Evolutionary conservation across 2,797 vertebrate species (phyloP).

Genomic region (Lerista edwardsae): DNA sequence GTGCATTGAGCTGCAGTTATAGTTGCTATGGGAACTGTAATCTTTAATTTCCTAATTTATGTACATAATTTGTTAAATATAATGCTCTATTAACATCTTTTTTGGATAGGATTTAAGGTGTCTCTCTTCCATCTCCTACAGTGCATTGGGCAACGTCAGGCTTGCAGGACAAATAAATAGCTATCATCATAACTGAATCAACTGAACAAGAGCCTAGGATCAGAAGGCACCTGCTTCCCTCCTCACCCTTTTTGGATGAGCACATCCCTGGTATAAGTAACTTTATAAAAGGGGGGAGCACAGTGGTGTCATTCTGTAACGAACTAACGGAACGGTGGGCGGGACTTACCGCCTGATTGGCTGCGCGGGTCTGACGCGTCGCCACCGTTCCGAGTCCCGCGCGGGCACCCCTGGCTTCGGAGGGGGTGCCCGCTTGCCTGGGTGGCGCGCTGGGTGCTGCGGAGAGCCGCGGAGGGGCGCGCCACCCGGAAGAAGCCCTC

Average conservation of each 20-base stretch:
- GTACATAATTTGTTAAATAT: conserved; percentile 37
- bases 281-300: background rate
- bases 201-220: background rate
- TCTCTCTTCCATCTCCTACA: conserved; percentile 3
- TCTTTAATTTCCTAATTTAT: conserved; percentile 47
- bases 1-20: conserved; percentile 28
- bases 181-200: background rate
- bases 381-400: no score
- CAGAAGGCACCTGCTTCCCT: background rate
- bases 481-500: no score
- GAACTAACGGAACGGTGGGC: no score
- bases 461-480: no score
- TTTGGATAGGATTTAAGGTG: conserved; percentile 4
- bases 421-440: no score
- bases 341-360: no score
- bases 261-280: background rate
- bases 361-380: no score
- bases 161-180: conserved; percentile 6
- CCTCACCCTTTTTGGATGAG: background rate
- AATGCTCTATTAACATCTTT: conserved; percentile 44
- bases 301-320: no score
- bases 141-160: background rate
- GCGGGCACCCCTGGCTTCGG: no score
- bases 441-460: no score
- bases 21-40: conserved; percentile 57